Evolutionary conservation across 2,797 vertebrate genomes (phyloP).

Genomic region (Eulemur mongoz): DNA sequence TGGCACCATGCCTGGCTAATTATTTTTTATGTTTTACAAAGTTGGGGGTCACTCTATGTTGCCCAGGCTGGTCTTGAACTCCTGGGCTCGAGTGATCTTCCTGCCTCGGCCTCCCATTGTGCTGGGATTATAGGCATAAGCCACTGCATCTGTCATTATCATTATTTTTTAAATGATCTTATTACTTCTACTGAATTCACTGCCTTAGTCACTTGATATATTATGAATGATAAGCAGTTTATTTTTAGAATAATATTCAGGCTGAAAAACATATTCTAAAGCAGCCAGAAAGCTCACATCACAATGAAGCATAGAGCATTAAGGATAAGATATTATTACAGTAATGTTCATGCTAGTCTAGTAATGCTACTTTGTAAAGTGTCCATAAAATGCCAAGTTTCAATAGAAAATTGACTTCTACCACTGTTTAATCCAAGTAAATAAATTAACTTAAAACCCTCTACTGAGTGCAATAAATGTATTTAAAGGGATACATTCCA

Average conservation of each 20-base stretch:
- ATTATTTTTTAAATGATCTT: not conserved
- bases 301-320: not conserved
- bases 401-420: not conserved
- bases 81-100: no score
- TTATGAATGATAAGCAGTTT: constrained; percentile 1
- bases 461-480: not conserved
- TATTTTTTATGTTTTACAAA: not conserved
- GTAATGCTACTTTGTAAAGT: not conserved
- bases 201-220: not conserved
- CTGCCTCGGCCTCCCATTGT: not conserved
- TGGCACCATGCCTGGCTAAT: not conserved
- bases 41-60: not conserved
- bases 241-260: constrained; percentile 40
- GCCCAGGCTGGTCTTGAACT: not conserved
- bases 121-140: not conserved
- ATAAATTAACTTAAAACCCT: not conserved
- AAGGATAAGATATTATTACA: not conserved
- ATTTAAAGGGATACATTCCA: not conserved
- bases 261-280: not conserved
- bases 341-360: not conserved
- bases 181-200: not conserved
- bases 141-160: not conserved
- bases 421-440: not conserved
- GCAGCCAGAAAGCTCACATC: not conserved
- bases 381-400: not conserved